Conservation (phyloP, 2,888 invertebrate genomes). For the Mimumesa dahlbomi region DNA sequence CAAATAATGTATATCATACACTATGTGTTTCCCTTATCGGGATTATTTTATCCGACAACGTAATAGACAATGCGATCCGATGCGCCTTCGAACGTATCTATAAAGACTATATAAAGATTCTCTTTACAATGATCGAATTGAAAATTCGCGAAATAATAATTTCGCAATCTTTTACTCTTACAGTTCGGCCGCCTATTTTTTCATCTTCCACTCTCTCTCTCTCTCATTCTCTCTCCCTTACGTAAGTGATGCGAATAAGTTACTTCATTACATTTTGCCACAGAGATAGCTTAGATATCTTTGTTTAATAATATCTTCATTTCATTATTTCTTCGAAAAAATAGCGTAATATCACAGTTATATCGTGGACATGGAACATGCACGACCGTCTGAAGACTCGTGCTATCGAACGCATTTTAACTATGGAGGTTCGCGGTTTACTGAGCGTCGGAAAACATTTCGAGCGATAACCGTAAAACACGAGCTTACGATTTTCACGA, state of each 20-base stretch:
- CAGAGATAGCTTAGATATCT: constrained; percentile 39
- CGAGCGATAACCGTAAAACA: constrained; percentile 3
- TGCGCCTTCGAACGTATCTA: constrained; percentile 27
- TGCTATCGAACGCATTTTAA: constrained; percentile 31
- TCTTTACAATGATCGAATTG: constrained; percentile 15
- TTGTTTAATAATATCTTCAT: constrained; percentile 40
- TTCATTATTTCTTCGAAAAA: constrained; percentile 60
- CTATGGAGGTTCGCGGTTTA: constrained; percentile 12
- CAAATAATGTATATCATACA: constrained; percentile 57
- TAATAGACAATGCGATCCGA: constrained; percentile 33
- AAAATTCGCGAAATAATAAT: constrained; percentile 23
- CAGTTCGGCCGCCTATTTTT: constrained; percentile 2
- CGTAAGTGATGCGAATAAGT: constrained; percentile 54
- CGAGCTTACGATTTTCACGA: constrained; percentile 18
- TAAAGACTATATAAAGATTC: constrained; percentile 16
- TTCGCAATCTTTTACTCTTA: neutral
- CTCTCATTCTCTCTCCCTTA: constrained; percentile 10
- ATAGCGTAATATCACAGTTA: constrained; percentile 79
- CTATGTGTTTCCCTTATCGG: constrained; percentile 28
- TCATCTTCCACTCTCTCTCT: too few species aligned
- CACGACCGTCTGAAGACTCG: constrained; percentile 39
- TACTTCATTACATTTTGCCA: constrained; percentile 42
- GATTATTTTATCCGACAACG: constrained; percentile 26
- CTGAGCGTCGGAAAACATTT: constrained; percentile 11
- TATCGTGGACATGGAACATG: constrained; percentile 76